Conservation (phyloP, 2,113 vertebrate species). For the Cathartes aura region DNA sequence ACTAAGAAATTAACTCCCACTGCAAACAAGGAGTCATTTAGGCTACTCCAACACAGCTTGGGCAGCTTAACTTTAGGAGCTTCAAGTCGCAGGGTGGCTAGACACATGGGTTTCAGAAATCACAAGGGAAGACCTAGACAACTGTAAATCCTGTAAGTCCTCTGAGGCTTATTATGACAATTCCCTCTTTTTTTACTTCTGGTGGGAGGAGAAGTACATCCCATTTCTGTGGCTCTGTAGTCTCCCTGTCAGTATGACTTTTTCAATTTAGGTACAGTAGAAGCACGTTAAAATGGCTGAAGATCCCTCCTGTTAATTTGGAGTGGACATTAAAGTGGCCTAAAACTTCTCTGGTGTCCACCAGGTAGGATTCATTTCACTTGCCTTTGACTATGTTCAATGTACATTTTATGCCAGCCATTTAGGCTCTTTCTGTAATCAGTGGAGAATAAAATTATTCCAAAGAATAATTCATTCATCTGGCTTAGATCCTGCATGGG, state of each 20-base stretch:
- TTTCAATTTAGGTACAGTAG: neutral
- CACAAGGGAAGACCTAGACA: neutral
- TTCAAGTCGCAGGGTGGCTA: neutral
- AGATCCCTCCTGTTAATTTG: neutral
- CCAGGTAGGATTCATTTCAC: neutral
- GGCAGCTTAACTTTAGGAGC: neutral
- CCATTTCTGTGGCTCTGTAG: neutral
- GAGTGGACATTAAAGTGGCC: neutral
- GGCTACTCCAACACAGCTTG: neutral
- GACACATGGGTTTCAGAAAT: neutral
- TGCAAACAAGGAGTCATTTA: neutral
- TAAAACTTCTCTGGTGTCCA: neutral
- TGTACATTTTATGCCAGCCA: neutral
- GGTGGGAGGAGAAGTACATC: neutral
- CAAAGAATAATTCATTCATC: constrained; percentile 42
- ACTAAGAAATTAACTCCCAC: neutral
- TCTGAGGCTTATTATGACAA: neutral
- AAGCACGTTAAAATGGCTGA: neutral
- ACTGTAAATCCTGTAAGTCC: neutral
- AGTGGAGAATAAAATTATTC: constrained; percentile 18
- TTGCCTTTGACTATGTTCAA: neutral
- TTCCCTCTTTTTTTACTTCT: neutral
- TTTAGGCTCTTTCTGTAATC: neutral
- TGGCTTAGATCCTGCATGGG: constrained; percentile 14
- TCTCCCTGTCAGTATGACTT: neutral